Evolutionary conservation across 2,888 invertebrate genomes (phyloP).

Genomic region (Drosophila picticornis): DNA sequence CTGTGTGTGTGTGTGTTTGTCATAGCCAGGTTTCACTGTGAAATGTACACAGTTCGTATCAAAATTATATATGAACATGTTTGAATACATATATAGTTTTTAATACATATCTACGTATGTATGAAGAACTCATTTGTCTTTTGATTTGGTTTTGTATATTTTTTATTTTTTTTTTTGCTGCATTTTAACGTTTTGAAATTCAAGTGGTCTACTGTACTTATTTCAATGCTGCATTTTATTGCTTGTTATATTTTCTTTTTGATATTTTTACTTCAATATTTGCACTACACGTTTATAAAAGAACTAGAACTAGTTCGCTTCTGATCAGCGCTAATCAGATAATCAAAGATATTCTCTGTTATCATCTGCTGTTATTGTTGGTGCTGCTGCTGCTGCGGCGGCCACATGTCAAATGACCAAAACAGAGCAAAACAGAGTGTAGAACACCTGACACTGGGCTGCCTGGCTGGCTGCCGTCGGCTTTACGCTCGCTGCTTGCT

Average conservation of each 20-base stretch:
- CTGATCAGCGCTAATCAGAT: slow-evolving; percentile 47
- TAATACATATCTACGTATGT: slow-evolving; percentile 3
- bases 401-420: slow-evolving; percentile 67
- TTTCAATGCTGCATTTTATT: slow-evolving; percentile 18
- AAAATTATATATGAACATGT: slow-evolving; percentile 34
- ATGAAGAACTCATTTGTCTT: slow-evolving; percentile 42
- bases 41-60: slow-evolving; percentile 51
- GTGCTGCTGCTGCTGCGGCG: slow-evolving; percentile 18
- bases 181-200: slow-evolving; percentile 37
- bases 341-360: slow-evolving; percentile 33
- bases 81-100: slow-evolving; percentile 13
- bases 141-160: slow-evolving; percentile 31
- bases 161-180: slow-evolving; percentile 20
- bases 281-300: not conserved
- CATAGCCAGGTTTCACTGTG: slow-evolving; percentile 44
- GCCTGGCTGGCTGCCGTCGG: slow-evolving; percentile 34
- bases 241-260: slow-evolving; percentile 9
- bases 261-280: not conserved
- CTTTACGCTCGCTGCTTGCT: slow-evolving; percentile 38
- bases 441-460: slow-evolving; percentile 57
- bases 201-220: slow-evolving; percentile 64
- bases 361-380: slow-evolving; percentile 31
- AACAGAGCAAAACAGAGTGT: slow-evolving; percentile 54
- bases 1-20: slow-evolving; percentile 1
- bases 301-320: slow-evolving; percentile 10